Base-by-base conservation (phyloP, 2,797 vertebrate species). In the Anabas testudineus region DNA sequence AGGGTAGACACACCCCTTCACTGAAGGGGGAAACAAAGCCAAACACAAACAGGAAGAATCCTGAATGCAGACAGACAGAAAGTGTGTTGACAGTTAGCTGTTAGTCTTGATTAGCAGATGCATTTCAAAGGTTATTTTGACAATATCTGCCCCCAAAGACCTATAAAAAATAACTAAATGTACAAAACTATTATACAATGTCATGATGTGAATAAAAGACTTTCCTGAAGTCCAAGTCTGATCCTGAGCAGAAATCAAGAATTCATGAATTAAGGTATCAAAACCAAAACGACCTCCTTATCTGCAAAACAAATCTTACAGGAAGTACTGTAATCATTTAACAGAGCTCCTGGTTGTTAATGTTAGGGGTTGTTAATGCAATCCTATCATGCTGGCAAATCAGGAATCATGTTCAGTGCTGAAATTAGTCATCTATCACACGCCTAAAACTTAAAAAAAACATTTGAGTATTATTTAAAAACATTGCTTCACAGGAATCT, bases 1-100 rank as follows among this genome's bases (percentile, higher is more conserved):
- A 82, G 53, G 90, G 82, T 58, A 13, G 93, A 93, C 91, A 94
- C 95, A 95, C 95, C 96, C 90, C 88, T 92, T 87, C 71, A 86
- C 82, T 78, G 56, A 78, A 59, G 75, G 49, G 72, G 54, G 77
- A 83, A 84, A 81, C 75, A 68, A 84, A 88, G 71, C 49, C 76
- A 84, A 88, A 87, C 65, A 88, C 87, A 90, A 90, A 91, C 85
- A 92, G 80, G 80, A 89, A 88, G 76, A 76, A 58, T 74, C 68
- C 52, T 45, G 10, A 71, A 47, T 28, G n/a, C 45, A 15, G 43
- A 51, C 58, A 68, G 57, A 54, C 36, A 41, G 39, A 71, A 39
- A 34, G 7, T 58, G 57, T 58, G 61, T 7, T 46, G 18, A 53
- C 67, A 57, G 74, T 53, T 39, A 48, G 59, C 45, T 68, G 49